These are phyloP conservation scores for Nephrocerus scutellatus DNA, from an alignment of 2,888 invertebrate genomes.

Conservation along the genomic window DNA sequence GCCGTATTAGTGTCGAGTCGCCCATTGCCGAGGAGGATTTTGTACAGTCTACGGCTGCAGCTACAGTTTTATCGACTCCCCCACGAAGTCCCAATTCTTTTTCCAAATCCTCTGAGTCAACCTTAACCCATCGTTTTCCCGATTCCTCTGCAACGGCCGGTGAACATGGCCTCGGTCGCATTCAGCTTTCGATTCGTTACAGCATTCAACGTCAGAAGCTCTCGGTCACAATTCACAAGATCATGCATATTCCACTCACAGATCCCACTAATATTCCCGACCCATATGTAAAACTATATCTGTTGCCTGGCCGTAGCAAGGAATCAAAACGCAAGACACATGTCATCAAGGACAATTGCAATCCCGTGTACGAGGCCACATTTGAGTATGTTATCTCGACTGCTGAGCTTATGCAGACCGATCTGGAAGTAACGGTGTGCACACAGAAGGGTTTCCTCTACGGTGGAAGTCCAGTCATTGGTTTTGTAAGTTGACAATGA, in stretches of 20 bases:
- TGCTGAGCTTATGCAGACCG: slow-evolving; percentile 68
- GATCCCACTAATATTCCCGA: slow-evolving; percentile 80
- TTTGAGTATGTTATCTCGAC: slow-evolving; percentile 83
- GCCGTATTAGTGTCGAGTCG: slow-evolving; percentile 33
- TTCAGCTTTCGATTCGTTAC: slow-evolving; percentile 79
- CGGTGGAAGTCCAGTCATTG: slow-evolving; percentile 75
- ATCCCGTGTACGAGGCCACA: slow-evolving; percentile 84
- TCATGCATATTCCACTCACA: slow-evolving; percentile 75
- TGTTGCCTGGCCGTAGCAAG: slow-evolving; percentile 76
- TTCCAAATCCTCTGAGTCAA: slow-evolving; percentile 29
- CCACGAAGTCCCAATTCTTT: slow-evolving; percentile 31
- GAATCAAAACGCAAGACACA: slow-evolving; percentile 82
- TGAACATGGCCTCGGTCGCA: slow-evolving; percentile 68
- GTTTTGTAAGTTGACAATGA: slow-evolving; percentile 55
- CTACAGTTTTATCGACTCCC: slow-evolving; percentile 26
- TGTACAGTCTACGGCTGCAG: slow-evolving; percentile 11
- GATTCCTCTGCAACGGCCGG: slow-evolving; percentile 61
- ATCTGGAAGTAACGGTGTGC: slow-evolving; percentile 78
- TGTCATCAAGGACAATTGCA: slow-evolving; percentile 77
- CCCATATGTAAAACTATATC: slow-evolving; percentile 82
- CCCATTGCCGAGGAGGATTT: slow-evolving; percentile 34
- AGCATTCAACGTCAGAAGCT: slow-evolving; percentile 76
- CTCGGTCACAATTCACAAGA: slow-evolving; percentile 79
- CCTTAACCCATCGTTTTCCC: slow-evolving; percentile 56
- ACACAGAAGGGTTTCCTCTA: slow-evolving; percentile 78